Percentiles rank a stretch among this genome's conserved stretches.
Evolutionary conservation across 1,140 invertebrate genomes (phyloP).

Genomic region (Bombus breviceps): DNA sequence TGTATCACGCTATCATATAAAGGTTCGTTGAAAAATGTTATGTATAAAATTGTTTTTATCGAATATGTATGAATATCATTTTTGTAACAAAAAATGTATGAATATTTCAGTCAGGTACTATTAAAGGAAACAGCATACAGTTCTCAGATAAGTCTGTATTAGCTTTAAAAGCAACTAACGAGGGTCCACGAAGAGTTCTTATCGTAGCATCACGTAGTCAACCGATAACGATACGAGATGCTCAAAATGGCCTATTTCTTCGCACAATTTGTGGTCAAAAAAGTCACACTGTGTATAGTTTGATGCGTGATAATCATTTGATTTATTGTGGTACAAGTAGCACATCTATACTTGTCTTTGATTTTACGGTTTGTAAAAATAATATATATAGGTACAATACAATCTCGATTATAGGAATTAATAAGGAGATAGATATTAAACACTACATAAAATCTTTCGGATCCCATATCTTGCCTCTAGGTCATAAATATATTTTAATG

Average conservation of each 20-base stretch:
- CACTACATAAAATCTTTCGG: background rate
- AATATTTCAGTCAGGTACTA: constrained; percentile 80
- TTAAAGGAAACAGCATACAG: constrained; percentile 84
- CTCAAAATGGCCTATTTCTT: constrained; percentile 85
- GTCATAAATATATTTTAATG: background rate
- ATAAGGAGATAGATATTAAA: background rate
- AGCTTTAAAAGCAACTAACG: constrained; percentile 86
- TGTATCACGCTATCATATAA: constrained; percentile 85
- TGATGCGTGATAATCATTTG: constrained; percentile 85
- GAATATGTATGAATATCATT: constrained; percentile 4
- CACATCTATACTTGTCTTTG: constrained; percentile 86
- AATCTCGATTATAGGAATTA: background rate
- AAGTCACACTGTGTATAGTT: constrained; percentile 86
- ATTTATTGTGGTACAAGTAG: constrained; percentile 88
- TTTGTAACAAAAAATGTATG: constrained; percentile 16
- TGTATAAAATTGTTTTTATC: background rate
- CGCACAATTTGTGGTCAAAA: constrained; percentile 84
- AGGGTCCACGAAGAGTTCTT: constrained; percentile 86
- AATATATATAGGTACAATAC: background rate
- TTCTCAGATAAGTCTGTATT: constrained; percentile 86
- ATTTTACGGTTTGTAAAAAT: constrained; percentile 84
- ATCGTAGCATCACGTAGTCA: constrained; percentile 87
- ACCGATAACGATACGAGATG: constrained; percentile 86
- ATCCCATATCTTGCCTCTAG: background rate
- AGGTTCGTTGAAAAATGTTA: constrained; percentile 76